Conservation (phyloP, 1,140 invertebrate species). For the Aphelinus atriplicis region DNA sequence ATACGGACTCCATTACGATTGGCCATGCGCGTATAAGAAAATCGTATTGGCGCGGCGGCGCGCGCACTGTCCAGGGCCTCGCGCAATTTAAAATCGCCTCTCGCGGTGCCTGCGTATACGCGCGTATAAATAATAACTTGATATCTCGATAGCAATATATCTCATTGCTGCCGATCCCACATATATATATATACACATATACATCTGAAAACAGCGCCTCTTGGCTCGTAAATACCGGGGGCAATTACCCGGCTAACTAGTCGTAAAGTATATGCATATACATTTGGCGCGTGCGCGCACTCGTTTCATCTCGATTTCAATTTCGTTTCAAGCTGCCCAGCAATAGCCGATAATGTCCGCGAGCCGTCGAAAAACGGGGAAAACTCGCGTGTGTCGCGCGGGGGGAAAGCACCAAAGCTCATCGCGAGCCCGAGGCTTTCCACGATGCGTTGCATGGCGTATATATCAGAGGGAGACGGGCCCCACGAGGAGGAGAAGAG, state of each 20-base stretch:
- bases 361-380: too few species aligned
- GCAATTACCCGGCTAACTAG: slow-evolving; percentile 5
- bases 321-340: slow-evolving; percentile 4
- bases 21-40: too few species aligned
- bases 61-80: too few species aligned
- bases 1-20: too few species aligned
- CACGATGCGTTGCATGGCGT: too few species aligned
- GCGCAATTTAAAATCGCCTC: too few species aligned
- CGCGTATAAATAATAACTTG: slow-evolving; percentile 16
- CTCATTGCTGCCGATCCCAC: not conserved
- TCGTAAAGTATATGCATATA: slow-evolving; percentile 12
- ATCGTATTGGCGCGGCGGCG: too few species aligned
- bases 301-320: not conserved
- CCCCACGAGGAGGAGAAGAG: not conserved
- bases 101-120: too few species aligned
- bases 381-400: too few species aligned
- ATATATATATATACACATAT: too few species aligned
- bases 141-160: not conserved
- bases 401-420: too few species aligned
- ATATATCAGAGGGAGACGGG: not conserved
- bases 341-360: not conserved
- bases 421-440: too few species aligned
- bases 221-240: not conserved
- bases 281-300: not conserved
- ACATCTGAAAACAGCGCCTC: not conserved